Conservation (phyloP, 2,888 invertebrate genomes). For the Apodemia arnacis region DNA sequence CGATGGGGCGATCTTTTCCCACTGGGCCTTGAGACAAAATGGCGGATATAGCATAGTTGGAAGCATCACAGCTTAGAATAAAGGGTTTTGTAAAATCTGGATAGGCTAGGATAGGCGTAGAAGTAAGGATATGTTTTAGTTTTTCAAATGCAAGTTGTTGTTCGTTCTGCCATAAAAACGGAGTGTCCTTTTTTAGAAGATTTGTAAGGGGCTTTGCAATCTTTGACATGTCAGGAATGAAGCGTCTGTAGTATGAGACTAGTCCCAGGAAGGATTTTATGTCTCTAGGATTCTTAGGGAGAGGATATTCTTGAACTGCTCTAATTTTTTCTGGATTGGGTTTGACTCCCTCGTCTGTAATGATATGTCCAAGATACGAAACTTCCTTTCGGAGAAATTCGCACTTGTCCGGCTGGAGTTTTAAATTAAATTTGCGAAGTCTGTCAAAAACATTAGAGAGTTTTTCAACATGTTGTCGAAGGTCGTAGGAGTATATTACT, state of each 20-base stretch:
- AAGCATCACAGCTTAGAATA: background rate
- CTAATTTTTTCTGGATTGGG: background rate
- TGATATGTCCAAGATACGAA: no score
- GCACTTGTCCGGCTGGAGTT: no score
- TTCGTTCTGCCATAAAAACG: conserved; percentile 10
- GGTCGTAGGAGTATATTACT: no score
- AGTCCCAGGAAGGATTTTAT: background rate
- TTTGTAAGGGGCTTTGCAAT: background rate
- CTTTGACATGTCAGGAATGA: background rate
- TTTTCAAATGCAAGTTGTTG: conserved; percentile 13
- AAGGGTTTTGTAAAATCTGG: conserved; percentile 13
- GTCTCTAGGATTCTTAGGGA: background rate
- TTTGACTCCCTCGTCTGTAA: background rate
- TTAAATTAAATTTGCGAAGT: no score
- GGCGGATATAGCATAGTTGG: background rate
- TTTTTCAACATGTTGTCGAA: no score
- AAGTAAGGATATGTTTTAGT: conserved; percentile 3
- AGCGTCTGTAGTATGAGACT: background rate
- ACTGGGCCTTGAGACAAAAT: background rate
- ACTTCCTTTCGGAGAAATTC: no score
- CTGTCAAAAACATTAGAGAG: no score
- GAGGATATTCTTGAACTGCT: background rate
- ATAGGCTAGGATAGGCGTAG: conserved; percentile 1
- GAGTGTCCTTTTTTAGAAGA: conserved; percentile 11
- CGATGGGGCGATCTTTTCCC: background rate